These are phyloP conservation scores for Drosophila parabipectinata DNA, from an alignment of 1,140 invertebrate species.

Conservation along the genomic window DNA sequence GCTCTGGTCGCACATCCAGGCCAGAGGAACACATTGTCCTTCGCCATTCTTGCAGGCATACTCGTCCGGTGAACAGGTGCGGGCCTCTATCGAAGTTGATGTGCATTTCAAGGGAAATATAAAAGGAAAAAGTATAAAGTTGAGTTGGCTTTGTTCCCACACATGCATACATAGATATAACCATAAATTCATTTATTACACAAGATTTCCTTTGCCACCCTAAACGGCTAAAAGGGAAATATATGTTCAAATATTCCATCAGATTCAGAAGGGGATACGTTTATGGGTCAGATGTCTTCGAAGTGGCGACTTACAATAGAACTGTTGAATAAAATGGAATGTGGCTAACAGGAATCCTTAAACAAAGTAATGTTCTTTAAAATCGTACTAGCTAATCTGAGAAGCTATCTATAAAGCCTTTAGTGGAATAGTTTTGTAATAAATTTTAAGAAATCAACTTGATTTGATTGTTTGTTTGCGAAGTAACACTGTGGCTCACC, in stretches of 20 bases:
- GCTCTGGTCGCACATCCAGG: slow-evolving; percentile 96
- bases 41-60: slow-evolving; percentile 91
- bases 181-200: slow-evolving; percentile 34
- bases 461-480: background rate
- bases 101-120: slow-evolving; percentile 16
- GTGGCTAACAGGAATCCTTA: background rate
- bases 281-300: slow-evolving; percentile 3
- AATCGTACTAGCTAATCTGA: too few species aligned
- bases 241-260: background rate
- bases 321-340: background rate
- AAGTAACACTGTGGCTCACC: slow-evolving; percentile 16
- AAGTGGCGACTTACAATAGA: too few species aligned
- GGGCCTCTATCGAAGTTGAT: slow-evolving; percentile 86
- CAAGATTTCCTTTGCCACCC: background rate
- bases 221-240: background rate
- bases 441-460: background rate
- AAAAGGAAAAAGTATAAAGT: slow-evolving; percentile 13
- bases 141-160: slow-evolving; percentile 11
- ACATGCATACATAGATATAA: slow-evolving; percentile 21
- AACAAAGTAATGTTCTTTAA: too few species aligned
- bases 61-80: slow-evolving; percentile 93
- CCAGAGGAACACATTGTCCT: slow-evolving; percentile 94
- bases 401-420: too few species aligned
- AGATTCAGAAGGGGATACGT: slow-evolving; percentile 2
- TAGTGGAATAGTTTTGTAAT: background rate